phyloP scores from a whole-genome alignment of 23 tunicate genomes.

The Corella eumyota region DNA sequence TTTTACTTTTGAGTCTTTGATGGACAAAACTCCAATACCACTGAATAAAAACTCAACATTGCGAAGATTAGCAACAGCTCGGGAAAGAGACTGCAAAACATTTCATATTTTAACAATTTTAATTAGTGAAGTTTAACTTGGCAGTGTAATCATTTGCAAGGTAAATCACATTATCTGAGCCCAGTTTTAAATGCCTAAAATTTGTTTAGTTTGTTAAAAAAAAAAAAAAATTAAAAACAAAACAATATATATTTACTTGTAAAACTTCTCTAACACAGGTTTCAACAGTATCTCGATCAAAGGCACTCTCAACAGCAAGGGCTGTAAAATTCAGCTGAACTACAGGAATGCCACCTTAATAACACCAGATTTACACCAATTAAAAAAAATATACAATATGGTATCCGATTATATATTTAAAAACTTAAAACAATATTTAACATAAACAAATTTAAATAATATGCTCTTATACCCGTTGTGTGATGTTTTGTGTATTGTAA shows the following conservation, averaged over 20 bases:
- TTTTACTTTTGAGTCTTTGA: slow-evolving; percentile 71
- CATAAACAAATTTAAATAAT: not conserved
- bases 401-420: too few relatives aligned
- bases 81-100: slow-evolving; percentile 46
- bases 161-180: not conserved
- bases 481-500: slow-evolving; percentile 57
- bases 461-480: slow-evolving; percentile 95
- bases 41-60: slow-evolving; percentile 73
- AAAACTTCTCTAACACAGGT: slow-evolving; percentile 80
- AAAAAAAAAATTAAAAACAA: too few relatives aligned
- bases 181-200: too few relatives aligned
- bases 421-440: not conserved
- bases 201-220: too few relatives aligned
- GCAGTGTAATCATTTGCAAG: not conserved
- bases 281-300: slow-evolving; percentile 81
- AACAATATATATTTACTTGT: too few relatives aligned
- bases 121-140: not conserved
- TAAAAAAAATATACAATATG: too few relatives aligned
- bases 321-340: slow-evolving; percentile 70
- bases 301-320: slow-evolving; percentile 52
- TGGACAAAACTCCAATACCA: slow-evolving; percentile 70
- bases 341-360: slow-evolving; percentile 68
- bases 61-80: slow-evolving; percentile 57
- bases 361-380: not conserved
- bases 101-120: not conserved